Evolutionary conservation across 2,888 invertebrate species (phyloP).

Genomic region (Cryptosula pallasiana): DNA sequence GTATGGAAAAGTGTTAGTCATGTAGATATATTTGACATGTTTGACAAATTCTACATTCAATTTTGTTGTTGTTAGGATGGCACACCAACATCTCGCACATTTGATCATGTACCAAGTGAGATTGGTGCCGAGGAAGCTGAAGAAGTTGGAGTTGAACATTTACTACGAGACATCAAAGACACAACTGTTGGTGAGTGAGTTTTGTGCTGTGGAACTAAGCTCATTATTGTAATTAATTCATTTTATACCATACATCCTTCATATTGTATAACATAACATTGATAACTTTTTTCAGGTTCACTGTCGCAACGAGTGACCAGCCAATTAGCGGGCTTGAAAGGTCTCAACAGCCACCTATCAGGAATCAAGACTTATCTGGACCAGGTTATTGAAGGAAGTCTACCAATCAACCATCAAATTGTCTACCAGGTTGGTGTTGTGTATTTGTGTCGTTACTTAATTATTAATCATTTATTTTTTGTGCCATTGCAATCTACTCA

Average conservation of each 20-base stretch:
- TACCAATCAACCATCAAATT: conserved; percentile 97
- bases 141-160: conserved; percentile 98
- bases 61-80: conserved; percentile 71
- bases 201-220: no score
- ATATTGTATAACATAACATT: neutral
- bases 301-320: conserved; percentile 95
- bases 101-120: conserved; percentile 98
- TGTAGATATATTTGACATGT: no score
- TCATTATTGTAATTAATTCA: no score
- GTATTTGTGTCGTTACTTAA: no score
- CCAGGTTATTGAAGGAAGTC: conserved; percentile 72
- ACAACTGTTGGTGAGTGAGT: conserved; percentile 47
- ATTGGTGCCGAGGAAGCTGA: conserved; percentile 99
- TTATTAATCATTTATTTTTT: no score
- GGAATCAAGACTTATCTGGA: conserved; percentile 88
- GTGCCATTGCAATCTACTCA: no score
- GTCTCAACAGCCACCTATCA: conserved; percentile 82
- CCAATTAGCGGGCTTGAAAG: conserved; percentile 89
- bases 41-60: no score
- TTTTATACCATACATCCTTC: no score
- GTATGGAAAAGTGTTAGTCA: no score
- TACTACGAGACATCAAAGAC: conserved; percentile 62
- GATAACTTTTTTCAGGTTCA: conserved; percentile 47
- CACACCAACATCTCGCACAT: conserved; percentile 95
- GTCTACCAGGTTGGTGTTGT: conserved; percentile 92